Conservation (phyloP, 2,113 vertebrate genomes). For the Cygnus buccinator region DNA sequence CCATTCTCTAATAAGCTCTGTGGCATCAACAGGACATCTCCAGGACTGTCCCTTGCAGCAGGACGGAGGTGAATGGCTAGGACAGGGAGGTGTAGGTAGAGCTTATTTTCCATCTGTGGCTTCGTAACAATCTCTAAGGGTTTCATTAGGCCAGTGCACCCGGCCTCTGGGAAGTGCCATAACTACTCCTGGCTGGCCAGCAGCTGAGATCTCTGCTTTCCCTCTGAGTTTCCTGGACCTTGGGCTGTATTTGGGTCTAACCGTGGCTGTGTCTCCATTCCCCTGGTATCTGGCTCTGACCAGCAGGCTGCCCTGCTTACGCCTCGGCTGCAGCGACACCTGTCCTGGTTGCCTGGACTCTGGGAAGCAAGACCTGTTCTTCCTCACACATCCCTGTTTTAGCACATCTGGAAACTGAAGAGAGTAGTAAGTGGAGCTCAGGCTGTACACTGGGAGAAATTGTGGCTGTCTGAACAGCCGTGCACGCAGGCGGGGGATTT, state of each 20-base stretch:
- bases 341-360: background rate
- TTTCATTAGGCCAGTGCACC: background rate
- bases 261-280: background rate
- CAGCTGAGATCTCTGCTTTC: background rate
- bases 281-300: background rate
- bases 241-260: background rate
- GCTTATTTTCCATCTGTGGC: background rate
- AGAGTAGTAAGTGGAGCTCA: constrained; percentile 21
- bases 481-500: background rate
- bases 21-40: background rate
- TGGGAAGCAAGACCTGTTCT: background rate
- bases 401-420: constrained; percentile 15
- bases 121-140: background rate
- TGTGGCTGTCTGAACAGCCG: constrained; percentile 26
- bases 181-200: background rate
- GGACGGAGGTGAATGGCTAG: background rate
- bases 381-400: background rate
- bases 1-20: background rate
- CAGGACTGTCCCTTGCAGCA: background rate
- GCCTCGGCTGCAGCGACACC: background rate
- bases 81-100: background rate
- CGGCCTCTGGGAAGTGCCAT: background rate
- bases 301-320: background rate
- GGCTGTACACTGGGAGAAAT: constrained; percentile 31
- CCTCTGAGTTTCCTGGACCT: background rate